Evolutionary conservation across 64 coral and sea anemone genomes (phyloP), one percentile per base, ranked within the genome.

Genomic region (Orbicella faveolata): DNA sequence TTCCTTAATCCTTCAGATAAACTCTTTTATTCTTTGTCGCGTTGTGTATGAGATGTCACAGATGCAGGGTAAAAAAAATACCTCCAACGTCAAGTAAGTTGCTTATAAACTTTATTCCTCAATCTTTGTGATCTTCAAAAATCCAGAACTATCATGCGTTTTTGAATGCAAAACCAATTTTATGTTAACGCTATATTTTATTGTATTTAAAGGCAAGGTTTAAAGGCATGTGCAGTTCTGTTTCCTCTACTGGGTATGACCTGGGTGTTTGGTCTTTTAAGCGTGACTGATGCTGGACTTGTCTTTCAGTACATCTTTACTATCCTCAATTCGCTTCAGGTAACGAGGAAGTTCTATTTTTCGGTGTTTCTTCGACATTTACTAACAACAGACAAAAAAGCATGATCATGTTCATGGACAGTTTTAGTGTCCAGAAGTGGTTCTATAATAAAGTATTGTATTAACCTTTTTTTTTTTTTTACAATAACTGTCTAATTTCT

Each of bases 191-290:
- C 41, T 44, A 0, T 4, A 48, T 48, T 44, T 66, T 21, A 19
- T 59, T 35, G 23, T 59, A 10, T 59, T 59, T 15, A 59, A 19
- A 53, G 79, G 52, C 70, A 87, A 63, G 79, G 84, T 36, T 48
- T 94, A 7, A 94, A 87, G 23, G 82, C 93, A 19, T 94, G 93
- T 20, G 53, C 86, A 48, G 80, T 94, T 70, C 61, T 94, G 64
- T 90, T 94, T 81, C 88, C 88, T 64, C 80, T 94, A 6, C 82
- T 94, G 16, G 93, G 93, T 3, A 79, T 89, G 68, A 90, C 88
- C 11, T 90, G 88, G 93, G 77, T 90, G 13, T 75, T 90, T 70
- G 73, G 93, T 36, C 35, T 89, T 64, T 9, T 94, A 1, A 70
- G 51, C 35, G 78, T 94, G 73, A 78, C 77, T 1, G 52, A 66